Evolutionary conservation across 1,140 invertebrate species (phyloP).

Genomic region (Portunus trituberculatus): DNA sequence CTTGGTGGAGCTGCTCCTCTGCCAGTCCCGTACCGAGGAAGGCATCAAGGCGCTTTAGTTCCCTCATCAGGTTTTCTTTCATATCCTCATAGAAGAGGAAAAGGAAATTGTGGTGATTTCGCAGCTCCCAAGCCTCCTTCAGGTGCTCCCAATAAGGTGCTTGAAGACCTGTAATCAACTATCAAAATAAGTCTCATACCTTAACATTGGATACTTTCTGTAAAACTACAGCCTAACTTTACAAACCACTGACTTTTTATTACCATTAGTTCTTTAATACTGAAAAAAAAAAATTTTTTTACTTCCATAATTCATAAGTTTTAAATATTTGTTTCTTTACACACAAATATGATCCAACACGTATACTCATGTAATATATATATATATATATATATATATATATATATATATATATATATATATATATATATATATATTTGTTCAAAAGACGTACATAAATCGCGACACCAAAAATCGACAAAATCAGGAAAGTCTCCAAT

Average conservation of each 20-base stretch:
- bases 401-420: not conserved
- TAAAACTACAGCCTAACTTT: too few relatives aligned
- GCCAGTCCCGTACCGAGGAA: constrained; percentile 44
- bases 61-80: constrained; percentile 44
- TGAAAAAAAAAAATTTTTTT: too few relatives aligned
- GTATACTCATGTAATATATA: not conserved
- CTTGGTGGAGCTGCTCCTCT: not conserved
- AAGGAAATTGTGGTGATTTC: constrained; percentile 22
- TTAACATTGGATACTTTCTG: too few relatives aligned
- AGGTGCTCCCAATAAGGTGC: constrained; percentile 47
- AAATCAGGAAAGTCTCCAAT: constrained; percentile 24
- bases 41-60: constrained; percentile 20
- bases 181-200: too few relatives aligned
- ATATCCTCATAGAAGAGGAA: constrained; percentile 57
- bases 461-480: constrained; percentile 36
- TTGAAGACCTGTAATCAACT: not conserved
- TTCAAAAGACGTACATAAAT: not conserved
- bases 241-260: too few relatives aligned
- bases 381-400: not conserved
- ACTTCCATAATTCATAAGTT: not conserved
- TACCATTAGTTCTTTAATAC: too few relatives aligned
- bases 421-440: not conserved
- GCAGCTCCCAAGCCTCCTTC: not conserved
- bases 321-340: not conserved
- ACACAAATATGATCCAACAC: not conserved